A percentile compares a stretch with the other conserved stretches of the same genome.
Conservation (phyloP, 2,888 invertebrate genomes). For the Pedicia rivosa region DNA sequence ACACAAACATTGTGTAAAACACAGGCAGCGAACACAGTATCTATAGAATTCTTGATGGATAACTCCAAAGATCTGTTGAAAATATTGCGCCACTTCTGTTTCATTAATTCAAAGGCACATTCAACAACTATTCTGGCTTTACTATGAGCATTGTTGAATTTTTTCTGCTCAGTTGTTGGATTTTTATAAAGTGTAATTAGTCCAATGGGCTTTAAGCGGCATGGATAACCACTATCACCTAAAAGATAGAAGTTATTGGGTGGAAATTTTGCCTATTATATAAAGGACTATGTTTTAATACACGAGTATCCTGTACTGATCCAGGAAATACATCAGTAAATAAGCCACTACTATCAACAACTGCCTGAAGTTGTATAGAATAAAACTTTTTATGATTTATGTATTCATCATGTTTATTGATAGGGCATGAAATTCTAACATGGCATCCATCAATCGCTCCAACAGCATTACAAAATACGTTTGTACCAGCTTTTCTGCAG, state of each 20-base stretch:
- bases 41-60: too few relatives aligned
- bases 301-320: not conserved
- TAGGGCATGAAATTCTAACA: not conserved
- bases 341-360: not conserved
- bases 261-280: not conserved
- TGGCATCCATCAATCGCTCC: not conserved
- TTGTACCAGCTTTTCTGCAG: not conserved
- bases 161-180: too few relatives aligned
- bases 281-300: not conserved
- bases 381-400: not conserved
- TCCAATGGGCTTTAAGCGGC: not conserved
- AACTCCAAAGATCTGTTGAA: too few relatives aligned
- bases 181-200: too few relatives aligned
- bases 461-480: not conserved
- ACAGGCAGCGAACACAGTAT: too few relatives aligned
- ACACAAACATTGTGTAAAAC: too few relatives aligned
- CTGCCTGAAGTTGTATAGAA: not conserved
- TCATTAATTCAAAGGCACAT: too few relatives aligned
- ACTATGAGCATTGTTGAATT: too few relatives aligned
- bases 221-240: not conserved
- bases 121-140: too few relatives aligned
- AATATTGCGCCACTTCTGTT: too few relatives aligned
- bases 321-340: not conserved
- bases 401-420: not conserved
- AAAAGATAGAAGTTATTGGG: not conserved